Conservation (phyloP, 2,888 invertebrate species). For the Rhagonycha lutea region DNA sequence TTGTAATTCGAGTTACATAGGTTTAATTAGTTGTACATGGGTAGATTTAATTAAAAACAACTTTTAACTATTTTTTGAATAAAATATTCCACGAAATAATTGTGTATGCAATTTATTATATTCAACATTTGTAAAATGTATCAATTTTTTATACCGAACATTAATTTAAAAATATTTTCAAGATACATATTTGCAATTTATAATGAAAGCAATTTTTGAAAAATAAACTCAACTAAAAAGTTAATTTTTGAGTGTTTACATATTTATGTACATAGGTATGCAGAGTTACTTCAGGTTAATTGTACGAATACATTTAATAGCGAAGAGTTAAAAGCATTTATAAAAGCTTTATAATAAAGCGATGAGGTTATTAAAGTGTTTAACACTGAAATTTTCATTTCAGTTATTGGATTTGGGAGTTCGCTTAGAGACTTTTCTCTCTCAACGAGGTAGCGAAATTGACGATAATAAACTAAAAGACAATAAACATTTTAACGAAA, state of each 20-base stretch:
- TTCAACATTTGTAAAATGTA: no score
- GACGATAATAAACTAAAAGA: neutral
- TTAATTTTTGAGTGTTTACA: neutral
- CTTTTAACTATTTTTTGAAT: no score
- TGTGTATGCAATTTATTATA: no score
- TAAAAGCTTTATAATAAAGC: neutral
- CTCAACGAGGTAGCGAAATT: constrained; percentile 2
- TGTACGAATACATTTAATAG: neutral
- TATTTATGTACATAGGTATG: neutral
- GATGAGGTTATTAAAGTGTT: neutral
- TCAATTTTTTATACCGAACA: no score
- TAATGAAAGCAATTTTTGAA: neutral
- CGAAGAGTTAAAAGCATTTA: neutral
- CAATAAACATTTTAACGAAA: neutral
- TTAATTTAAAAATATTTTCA: no score
- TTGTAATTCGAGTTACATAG: no score
- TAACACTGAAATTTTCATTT: neutral
- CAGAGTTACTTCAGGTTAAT: neutral
- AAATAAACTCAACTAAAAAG: neutral
- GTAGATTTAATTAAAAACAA: no score
- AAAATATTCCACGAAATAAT: no score
- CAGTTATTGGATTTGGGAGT: constrained; percentile 23
- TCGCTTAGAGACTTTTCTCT: constrained; percentile 12
- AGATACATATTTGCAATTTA: no score
- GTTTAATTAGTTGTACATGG: no score